phyloP scores from a whole-genome alignment of 2,113 vertebrate species.

The Pterocles orientalis region DNA sequence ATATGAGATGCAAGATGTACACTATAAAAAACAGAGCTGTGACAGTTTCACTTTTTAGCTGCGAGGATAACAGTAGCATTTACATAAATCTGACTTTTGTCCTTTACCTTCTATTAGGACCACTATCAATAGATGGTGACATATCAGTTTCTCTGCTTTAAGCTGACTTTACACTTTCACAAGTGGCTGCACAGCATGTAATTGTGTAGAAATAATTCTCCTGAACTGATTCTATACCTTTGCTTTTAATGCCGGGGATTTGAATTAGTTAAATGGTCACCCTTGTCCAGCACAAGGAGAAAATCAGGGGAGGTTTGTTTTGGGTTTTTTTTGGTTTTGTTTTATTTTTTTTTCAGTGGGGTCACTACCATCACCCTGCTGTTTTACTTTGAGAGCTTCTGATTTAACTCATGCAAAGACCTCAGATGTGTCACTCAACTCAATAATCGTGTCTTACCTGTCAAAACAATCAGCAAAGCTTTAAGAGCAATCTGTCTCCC shows the following conservation, averaged over 20 bases:
- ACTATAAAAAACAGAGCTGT: background rate
- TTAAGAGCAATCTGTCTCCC: background rate
- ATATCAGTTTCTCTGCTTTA: slow-evolving; percentile 71
- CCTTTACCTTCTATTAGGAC: slow-evolving; percentile 43
- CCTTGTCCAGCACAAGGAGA: background rate
- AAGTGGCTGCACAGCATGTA: slow-evolving; percentile 73
- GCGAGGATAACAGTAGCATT: slow-evolving; percentile 39
- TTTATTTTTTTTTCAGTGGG: background rate
- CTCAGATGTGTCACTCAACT: background rate
- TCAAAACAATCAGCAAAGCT: background rate
- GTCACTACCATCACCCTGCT: background rate
- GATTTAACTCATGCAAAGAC: background rate
- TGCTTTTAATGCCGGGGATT: background rate
- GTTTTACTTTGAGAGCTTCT: background rate
- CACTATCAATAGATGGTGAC: slow-evolving; percentile 67
- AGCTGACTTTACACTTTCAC: slow-evolving; percentile 72
- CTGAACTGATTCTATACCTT: slow-evolving; percentile 37
- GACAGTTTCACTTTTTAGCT: slow-evolving; percentile 37
- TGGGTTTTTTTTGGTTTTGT: background rate
- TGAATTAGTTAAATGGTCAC: slow-evolving; percentile 38
- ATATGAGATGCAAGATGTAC: background rate
- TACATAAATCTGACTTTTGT: slow-evolving; percentile 73
- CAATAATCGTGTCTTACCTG: background rate
- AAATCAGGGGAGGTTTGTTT: background rate
- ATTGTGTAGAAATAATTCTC: slow-evolving; percentile 70